Base-by-base conservation (phyloP, 2,888 invertebrate genomes). In the Hydriomena furcata region DNA sequence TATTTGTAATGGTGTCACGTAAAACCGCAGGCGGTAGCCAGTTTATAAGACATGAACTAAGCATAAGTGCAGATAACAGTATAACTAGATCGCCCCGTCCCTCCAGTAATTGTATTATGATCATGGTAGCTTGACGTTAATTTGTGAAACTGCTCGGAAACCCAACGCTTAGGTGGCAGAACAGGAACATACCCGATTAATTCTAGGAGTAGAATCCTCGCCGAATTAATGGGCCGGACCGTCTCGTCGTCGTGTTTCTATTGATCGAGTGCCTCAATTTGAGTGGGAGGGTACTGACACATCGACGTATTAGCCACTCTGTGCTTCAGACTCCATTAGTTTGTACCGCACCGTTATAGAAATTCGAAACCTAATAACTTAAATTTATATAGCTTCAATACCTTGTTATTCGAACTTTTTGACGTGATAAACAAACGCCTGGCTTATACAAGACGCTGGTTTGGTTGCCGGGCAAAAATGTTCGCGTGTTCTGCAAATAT, bases 121-220 rank as follows among this genome's bases (percentile, higher is more conserved):
- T 75, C 71, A 67, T 71, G 56, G 71, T 71, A 67, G 73, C 68
- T 74, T 76, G 76, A 79, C 76, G 81, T 82, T 83, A 82, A 85
- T 82, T 84, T 82, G 82, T 79, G 82, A 82, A 84, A 79, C 82
- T 82, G 79, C 79, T 79, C 71, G 78, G 81, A 80, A 81, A 80
- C 76, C 81, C 72, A 74, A 76, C 74, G 79, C 76, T 82, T 82
- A 79, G 49, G 31, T 40, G 13, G 72, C 68, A 65, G 68, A 65
- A 61, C 65, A 68, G 10, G 70, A 70, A 70, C 68, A 72, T 66
- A 65, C 73, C 68, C 82, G 78, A 84, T 84, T 84, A 84, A 85
- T 83, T 84, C 82, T 81, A 84, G 82, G 79, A 82, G 77, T 76
- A 76, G 73, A 75, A 73, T 77, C 76, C 78, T 76, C 68, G 61